A percentile compares a stretch with the other conserved stretches of the same genome.
These are phyloP conservation scores for Diplodus sargus DNA, from an alignment of 2,797 vertebrate species.

Conservation along the genomic window DNA sequence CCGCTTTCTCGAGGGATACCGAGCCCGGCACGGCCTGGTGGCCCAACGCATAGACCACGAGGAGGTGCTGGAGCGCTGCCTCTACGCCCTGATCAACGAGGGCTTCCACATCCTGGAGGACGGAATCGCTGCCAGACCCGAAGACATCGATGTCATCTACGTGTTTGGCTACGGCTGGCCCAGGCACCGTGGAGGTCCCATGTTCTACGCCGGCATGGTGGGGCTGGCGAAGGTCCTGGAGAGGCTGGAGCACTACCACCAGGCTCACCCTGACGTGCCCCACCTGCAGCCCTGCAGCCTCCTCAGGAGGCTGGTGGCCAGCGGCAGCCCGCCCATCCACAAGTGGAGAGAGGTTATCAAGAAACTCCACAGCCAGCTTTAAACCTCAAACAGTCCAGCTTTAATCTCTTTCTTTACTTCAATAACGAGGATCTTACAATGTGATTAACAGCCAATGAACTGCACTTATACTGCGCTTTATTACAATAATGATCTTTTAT, in stretches of 20 bases:
- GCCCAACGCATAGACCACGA: slow-evolving; percentile 80
- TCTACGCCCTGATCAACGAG: slow-evolving; percentile 91
- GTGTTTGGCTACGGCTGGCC: slow-evolving; percentile 93
- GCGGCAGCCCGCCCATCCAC: slow-evolving; percentile 88
- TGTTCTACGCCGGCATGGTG: slow-evolving; percentile 91
- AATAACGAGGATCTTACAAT: neutral
- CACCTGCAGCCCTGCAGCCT: slow-evolving; percentile 86
- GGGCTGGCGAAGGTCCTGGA: slow-evolving; percentile 87
- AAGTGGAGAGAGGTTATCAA: slow-evolving; percentile 86
- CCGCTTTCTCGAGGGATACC: slow-evolving; percentile 87
- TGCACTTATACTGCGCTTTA: slow-evolving; percentile 15
- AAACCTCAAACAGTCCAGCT: slow-evolving; percentile 53
- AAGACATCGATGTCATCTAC: slow-evolving; percentile 92
- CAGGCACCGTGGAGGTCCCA: slow-evolving; percentile 90
- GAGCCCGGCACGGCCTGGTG: slow-evolving; percentile 81
- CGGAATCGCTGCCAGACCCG: slow-evolving; percentile 87
- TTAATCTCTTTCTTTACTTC: slow-evolving; percentile 13
- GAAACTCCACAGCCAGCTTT: slow-evolving; percentile 84
- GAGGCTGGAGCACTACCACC: slow-evolving; percentile 88
- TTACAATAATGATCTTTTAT: neutral
- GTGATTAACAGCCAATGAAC: slow-evolving; percentile 26
- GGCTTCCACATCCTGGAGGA: slow-evolving; percentile 92
- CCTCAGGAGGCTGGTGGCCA: slow-evolving; percentile 87
- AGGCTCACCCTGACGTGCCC: slow-evolving; percentile 87
- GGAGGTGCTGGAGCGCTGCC: slow-evolving; percentile 91